phyloP scores from a whole-genome alignment of 2,888 invertebrate species.

The Notocelia uddmanniana region DNA sequence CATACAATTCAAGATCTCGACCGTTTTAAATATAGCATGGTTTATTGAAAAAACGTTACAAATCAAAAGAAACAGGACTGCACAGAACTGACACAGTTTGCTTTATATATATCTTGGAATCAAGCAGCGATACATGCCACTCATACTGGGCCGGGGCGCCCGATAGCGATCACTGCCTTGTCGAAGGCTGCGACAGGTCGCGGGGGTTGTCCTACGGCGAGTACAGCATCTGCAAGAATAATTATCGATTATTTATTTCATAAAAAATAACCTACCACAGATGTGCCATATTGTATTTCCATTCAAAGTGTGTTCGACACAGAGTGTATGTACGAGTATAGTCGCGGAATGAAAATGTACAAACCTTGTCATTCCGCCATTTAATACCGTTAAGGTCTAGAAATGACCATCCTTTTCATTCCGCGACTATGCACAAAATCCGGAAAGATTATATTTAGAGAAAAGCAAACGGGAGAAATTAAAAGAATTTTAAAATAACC shows the following conservation, averaged over 20 bases:
- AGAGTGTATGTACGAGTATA: too few relatives aligned
- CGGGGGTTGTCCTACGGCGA: conserved; percentile 80
- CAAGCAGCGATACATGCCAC: conserved; percentile 4
- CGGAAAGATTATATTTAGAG: too few relatives aligned
- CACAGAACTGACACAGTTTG: conserved; percentile 41
- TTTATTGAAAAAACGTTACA: conserved; percentile 33
- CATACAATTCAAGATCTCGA: not conserved
- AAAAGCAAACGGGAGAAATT: too few relatives aligned
- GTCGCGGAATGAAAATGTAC: too few relatives aligned
- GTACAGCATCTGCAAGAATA: conserved; percentile 71
- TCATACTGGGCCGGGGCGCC: conserved; percentile 55
- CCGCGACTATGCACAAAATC: too few relatives aligned
- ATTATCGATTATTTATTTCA: not conserved
- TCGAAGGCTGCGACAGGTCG: conserved; percentile 77
- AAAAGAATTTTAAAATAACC: too few relatives aligned
- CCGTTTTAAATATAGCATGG: not conserved
- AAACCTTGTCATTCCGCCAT: too few relatives aligned
- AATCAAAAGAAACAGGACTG: conserved; percentile 47
- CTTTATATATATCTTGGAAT: conserved; percentile 8
- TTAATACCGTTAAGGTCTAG: too few relatives aligned
- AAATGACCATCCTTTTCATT: too few relatives aligned
- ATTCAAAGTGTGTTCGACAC: too few relatives aligned
- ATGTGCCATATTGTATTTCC: too few relatives aligned
- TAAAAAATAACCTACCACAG: not conserved
- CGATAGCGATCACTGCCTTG: conserved; percentile 74